Evolutionary conservation across 2,113 vertebrate species (phyloP), one percentile per base, ranked within the genome.

Genomic region (Calyptomena viridis): DNA sequence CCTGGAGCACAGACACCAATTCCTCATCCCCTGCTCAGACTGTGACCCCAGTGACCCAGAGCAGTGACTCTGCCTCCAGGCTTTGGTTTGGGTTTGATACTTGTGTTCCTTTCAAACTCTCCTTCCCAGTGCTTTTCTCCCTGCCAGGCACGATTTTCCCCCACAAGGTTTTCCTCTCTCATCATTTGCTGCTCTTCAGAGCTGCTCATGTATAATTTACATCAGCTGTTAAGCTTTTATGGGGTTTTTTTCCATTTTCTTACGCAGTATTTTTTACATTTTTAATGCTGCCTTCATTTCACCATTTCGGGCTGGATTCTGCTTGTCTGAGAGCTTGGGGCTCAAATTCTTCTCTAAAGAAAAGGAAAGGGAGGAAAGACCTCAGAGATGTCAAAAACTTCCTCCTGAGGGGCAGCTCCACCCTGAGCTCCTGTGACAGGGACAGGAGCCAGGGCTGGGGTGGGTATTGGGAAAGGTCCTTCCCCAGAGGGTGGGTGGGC

Each of bases 171-270:
- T 78, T 63, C 47, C 82, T n/a, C 66, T 31, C 60, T 81, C 75
- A 20, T 71, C 56, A 7, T 49, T 68, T 22, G 68, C 40, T 73
- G 73, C 80, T 46, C 77, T 59, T 84, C 55, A 59, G 2, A 82
- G 75, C n/a, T 63, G 25, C 8, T 62, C 60, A 71, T 94, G 71
- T 84, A 82, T 93, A 91, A 90, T 94, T 91, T 37, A 91, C 39
- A 64, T 68, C 59, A 56, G 50, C 90, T 84, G 50, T 73, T 77
- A 24, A 84, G 84, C 46, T 81, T 77, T 81, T 81, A 58, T 47
- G 64, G 6, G 31, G 0, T 14, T 82, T 94, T 62, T 84, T 76
- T 33, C 87, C 78, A 42, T 87, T 84, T 93, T 71, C 69, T 82
- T 44, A 19, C 12, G 64, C 37, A 25, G 23, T 23, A 4, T 76